Conservation (phyloP, 2,797 vertebrate genomes). For the Cuniculus paca region DNA sequence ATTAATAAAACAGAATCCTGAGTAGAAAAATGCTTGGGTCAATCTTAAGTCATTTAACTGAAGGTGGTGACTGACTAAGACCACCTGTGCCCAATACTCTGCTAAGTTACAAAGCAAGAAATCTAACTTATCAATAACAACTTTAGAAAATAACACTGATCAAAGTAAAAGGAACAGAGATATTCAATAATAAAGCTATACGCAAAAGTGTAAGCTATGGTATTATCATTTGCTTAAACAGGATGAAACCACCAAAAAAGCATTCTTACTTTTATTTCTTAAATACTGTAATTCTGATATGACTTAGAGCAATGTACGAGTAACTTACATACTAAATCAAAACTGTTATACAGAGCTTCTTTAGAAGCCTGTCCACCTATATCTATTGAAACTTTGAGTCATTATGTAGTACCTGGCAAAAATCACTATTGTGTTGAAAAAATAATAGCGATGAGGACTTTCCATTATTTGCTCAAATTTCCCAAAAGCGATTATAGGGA, state of each 20-base stretch:
- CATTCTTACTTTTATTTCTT: background rate
- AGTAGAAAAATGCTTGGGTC: slow-evolving; percentile 64
- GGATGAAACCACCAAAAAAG: slow-evolving; percentile 17
- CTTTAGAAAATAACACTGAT: slow-evolving; percentile 41
- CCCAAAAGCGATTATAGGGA: slow-evolving; percentile 46
- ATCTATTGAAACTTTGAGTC: background rate
- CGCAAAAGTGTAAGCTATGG: slow-evolving; percentile 30
- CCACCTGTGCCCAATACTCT: slow-evolving; percentile 65
- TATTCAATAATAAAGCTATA: slow-evolving; percentile 52
- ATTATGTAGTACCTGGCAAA: background rate
- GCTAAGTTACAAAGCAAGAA: slow-evolving; percentile 71
- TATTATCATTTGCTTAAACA: slow-evolving; percentile 41
- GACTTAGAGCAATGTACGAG: background rate
- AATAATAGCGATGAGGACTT: background rate
- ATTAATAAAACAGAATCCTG: slow-evolving; percentile 64
- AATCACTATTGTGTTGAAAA: slow-evolving; percentile 39
- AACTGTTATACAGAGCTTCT: slow-evolving; percentile 20
- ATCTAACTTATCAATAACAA: slow-evolving; percentile 60
- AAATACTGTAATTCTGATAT: slow-evolving; percentile 37
- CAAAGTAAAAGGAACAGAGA: slow-evolving; percentile 59
- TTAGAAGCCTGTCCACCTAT: background rate
- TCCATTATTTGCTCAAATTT: slow-evolving; percentile 40
- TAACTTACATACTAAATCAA: slow-evolving; percentile 35
- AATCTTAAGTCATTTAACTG: slow-evolving; percentile 77
- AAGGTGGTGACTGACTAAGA: slow-evolving; percentile 71